These are phyloP conservation scores for Pogonus chalceus DNA, from an alignment of 1,140 invertebrate species.

Conservation along the genomic window DNA sequence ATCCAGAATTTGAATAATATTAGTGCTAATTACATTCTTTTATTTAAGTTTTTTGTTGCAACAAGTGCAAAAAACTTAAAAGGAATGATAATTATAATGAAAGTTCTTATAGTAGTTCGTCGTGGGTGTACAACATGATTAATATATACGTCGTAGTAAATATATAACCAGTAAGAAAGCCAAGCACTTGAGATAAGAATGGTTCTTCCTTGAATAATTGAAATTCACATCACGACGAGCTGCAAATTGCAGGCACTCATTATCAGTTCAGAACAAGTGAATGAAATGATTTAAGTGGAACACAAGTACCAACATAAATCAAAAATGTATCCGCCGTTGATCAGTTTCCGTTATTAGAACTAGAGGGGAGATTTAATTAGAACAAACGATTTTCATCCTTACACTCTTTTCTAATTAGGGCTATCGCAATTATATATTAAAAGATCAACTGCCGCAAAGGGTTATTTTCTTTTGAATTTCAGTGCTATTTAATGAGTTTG, in stretches of 20 bases:
- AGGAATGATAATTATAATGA: background rate
- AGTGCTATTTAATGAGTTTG: too few relatives aligned
- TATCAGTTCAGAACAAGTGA: conserved; percentile 5
- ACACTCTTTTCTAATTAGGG: too few relatives aligned
- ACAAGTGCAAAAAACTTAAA: background rate
- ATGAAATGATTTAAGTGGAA: background rate
- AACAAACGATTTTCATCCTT: too few relatives aligned
- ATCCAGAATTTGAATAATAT: too few relatives aligned
- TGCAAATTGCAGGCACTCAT: background rate
- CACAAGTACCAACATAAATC: conserved; percentile 5
- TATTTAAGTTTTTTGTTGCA: background rate
- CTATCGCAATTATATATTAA: too few relatives aligned
- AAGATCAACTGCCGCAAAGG: too few relatives aligned
- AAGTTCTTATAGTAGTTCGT: background rate
- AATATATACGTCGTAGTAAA: background rate
- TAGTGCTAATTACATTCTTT: too few relatives aligned
- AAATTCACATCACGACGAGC: background rate
- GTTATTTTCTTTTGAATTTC: too few relatives aligned
- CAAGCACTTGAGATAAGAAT: too few relatives aligned
- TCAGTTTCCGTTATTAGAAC: conserved; percentile 1
- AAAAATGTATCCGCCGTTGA: conserved; percentile 5
- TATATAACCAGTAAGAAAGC: too few relatives aligned
- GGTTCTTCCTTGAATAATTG: conserved; percentile 1
- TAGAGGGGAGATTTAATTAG: too few relatives aligned
- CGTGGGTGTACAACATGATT: background rate